Base-by-base conservation (phyloP, 2,797 vertebrate species). In the Rhodeus uyekii region DNA sequence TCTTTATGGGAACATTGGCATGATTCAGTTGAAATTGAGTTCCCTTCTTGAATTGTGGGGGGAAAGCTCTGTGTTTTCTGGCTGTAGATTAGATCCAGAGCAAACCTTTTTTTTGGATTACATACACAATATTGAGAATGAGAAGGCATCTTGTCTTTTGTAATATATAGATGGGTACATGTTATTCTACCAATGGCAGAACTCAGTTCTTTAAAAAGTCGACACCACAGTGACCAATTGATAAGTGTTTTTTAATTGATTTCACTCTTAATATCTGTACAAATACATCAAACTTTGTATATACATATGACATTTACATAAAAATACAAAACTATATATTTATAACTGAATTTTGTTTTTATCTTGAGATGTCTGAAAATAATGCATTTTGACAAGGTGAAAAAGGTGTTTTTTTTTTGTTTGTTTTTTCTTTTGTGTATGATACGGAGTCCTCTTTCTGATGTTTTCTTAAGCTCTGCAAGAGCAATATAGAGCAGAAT, bases 281-380 rank as follows among this genome's bases (percentile, higher is more conserved):
- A 99, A 98, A 99, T 98, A 98, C 96, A 96, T 97, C 98, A 98
- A 98, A 99, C 97, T 96, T 98, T 99, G 95, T 99, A 99, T 99
- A 96, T 99, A 99, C 98, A 99, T 96, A 96, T 96, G 96, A 98
- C 97, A 99, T 99, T 98, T 99, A 99, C 98, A 99, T 98, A 96
- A 99, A 99, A 99, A 98, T 99, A 99, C 97, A 99, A 98, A 99
- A 99, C 98, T 99, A 99, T 99, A 98, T 99, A 98, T 98, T 97
- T 97, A 94, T 92, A 97, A 98, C 97, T 97, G 97, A 98, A 97
- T 97, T 97, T 97, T 96, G 96, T 97, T 97, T 97, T 97, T 97
- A 96, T 97, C 95, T 96, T 95, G 92, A 95, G 96, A 97, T 96
- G 95, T 96, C 96, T 95, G 93, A 96, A 97, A 97, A 97, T 96